Conservation (phyloP, 2,888 invertebrate species). For the Imbricaverruca yamaguchii region DNA sequence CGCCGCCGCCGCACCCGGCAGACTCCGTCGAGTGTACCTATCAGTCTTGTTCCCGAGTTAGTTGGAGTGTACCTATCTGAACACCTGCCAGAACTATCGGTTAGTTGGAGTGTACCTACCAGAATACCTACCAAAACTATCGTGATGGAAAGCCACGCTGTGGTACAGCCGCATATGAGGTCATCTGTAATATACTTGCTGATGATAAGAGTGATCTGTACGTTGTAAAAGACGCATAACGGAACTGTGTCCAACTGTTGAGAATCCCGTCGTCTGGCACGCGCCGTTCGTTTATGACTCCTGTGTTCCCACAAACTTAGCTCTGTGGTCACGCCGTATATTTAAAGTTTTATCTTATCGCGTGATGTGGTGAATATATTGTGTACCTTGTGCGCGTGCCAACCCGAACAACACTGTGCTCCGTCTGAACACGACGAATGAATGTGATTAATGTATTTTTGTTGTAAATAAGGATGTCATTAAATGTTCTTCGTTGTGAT, state of each 20-base stretch:
- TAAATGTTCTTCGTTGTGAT: constrained; percentile 14
- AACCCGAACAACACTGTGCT: neutral
- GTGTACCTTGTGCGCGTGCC: neutral
- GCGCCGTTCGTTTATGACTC: neutral
- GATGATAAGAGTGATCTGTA: neutral
- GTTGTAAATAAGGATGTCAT: constrained; percentile 20
- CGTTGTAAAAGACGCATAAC: neutral
- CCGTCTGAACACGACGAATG: neutral
- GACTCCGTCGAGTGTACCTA: neutral
- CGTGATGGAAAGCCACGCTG: neutral
- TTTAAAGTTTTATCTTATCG: constrained; percentile 17
- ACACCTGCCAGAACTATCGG: neutral
- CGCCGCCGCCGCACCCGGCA: neutral
- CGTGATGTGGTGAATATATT: neutral
- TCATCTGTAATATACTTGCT: neutral
- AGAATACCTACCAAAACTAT: neutral
- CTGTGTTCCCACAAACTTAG: neutral
- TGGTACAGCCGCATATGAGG: neutral
- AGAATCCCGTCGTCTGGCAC: neutral
- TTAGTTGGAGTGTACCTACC: too few species aligned
- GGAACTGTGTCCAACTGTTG: neutral
- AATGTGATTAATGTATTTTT: constrained; percentile 21
- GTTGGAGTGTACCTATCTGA: neutral
- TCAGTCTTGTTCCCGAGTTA: neutral
- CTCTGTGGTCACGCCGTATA: neutral